phyloP scores from a whole-genome alignment of 1,140 invertebrate species.

The Sinonovacula constricta region DNA sequence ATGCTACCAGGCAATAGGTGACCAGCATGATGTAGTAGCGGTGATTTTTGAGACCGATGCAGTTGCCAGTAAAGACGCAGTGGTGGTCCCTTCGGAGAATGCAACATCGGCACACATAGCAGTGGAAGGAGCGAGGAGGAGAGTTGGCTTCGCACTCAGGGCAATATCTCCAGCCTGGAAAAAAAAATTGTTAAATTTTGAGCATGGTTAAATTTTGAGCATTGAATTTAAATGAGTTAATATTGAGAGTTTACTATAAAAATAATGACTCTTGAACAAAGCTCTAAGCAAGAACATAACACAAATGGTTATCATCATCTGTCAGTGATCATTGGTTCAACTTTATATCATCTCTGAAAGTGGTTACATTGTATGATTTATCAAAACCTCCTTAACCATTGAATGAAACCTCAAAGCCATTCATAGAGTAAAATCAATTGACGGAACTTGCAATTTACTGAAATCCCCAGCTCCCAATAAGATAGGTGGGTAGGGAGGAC shows the following conservation, averaged over 20 bases:
- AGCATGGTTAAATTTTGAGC: not conserved
- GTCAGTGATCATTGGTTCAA: not conserved
- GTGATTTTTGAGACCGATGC: slow-evolving; percentile 93
- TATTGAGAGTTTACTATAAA: not conserved
- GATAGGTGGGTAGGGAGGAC: too few species aligned
- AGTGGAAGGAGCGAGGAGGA: slow-evolving; percentile 79
- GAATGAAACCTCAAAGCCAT: too few species aligned
- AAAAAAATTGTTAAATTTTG: not conserved
- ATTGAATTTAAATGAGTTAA: not conserved
- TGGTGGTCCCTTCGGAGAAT: slow-evolving; percentile 96
- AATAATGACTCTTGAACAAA: not conserved
- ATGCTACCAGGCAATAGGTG: slow-evolving; percentile 82
- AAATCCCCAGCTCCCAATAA: too few species aligned
- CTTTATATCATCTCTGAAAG: not conserved
- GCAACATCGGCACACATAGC: slow-evolving; percentile 87
- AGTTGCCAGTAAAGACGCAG: slow-evolving; percentile 93
- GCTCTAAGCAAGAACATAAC: not conserved
- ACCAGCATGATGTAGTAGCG: slow-evolving; percentile 92
- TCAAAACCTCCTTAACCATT: too few species aligned
- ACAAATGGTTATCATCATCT: not conserved
- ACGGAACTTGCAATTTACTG: too few species aligned
- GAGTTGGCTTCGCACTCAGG: slow-evolving; percentile 65
- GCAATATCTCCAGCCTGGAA: slow-evolving; percentile 69
- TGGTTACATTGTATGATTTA: not conserved
- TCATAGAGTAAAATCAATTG: too few species aligned